phyloP scores from a whole-genome alignment of 2,888 invertebrate genomes.

The Mythimna loreyi region DNA sequence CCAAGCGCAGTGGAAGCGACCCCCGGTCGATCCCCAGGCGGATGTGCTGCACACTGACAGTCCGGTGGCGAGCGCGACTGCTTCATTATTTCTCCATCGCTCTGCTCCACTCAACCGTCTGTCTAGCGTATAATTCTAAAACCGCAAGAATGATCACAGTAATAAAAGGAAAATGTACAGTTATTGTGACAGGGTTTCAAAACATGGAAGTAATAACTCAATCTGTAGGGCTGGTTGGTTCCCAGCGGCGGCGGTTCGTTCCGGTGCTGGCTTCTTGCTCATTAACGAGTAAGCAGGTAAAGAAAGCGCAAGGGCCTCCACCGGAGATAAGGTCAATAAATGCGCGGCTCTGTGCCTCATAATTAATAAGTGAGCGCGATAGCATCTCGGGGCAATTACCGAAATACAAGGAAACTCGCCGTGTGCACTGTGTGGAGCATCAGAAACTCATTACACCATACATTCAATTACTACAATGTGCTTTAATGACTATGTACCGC shows the following conservation, averaged over 20 bases:
- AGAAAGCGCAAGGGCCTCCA: slow-evolving; percentile 81
- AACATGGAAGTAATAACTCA: slow-evolving; percentile 63
- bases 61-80: slow-evolving; percentile 18
- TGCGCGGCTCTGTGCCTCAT: slow-evolving; percentile 83
- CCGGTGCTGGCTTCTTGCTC: slow-evolving; percentile 79
- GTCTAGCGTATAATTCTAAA: slow-evolving; percentile 57
- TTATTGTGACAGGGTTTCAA: slow-evolving; percentile 56
- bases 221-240: slow-evolving; percentile 63
- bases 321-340: slow-evolving; percentile 90
- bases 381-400: slow-evolving; percentile 83
- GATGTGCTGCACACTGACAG: slow-evolving; percentile 27
- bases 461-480: slow-evolving; percentile 76
- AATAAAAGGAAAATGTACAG: slow-evolving; percentile 64
- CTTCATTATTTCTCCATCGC: slow-evolving; percentile 42
- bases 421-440: slow-evolving; percentile 70
- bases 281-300: slow-evolving; percentile 81
- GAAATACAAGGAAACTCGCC: slow-evolving; percentile 74
- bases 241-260: slow-evolving; percentile 75
- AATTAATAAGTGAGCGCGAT: slow-evolving; percentile 86
- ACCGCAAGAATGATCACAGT: slow-evolving; percentile 61
- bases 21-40: slow-evolving; percentile 23
- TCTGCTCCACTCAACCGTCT: slow-evolving; percentile 44
- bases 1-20: slow-evolving; percentile 16
- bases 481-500: slow-evolving; percentile 66
- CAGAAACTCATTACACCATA: slow-evolving; percentile 75